phyloP scores from a whole-genome alignment of 2,888 invertebrate species.

The Endomychus coccineus region DNA sequence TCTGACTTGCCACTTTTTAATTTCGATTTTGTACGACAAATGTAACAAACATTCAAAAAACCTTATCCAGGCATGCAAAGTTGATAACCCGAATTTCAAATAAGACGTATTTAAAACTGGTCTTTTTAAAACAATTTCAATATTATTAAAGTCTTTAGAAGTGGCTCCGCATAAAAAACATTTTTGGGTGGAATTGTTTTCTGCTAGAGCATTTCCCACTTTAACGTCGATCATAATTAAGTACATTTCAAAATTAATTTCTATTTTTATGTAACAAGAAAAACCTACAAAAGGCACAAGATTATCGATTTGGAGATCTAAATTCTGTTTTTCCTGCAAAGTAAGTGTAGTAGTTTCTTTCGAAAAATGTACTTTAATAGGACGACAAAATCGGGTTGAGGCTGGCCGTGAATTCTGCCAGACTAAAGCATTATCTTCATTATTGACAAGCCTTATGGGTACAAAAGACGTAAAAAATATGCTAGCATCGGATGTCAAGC shows the following conservation, averaged over 20 bases:
- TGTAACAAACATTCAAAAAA: slow-evolving; percentile 23
- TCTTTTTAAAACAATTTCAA: slow-evolving; percentile 6
- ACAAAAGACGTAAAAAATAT: slow-evolving; percentile 25
- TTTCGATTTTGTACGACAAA: slow-evolving; percentile 31
- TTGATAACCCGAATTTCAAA: slow-evolving; percentile 20
- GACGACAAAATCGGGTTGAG: slow-evolving; percentile 22
- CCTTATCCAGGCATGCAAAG: slow-evolving; percentile 19
- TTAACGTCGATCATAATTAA: slow-evolving; percentile 25
- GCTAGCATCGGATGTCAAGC: slow-evolving; percentile 18
- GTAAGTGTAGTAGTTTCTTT: slow-evolving; percentile 20
- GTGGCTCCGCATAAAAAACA: slow-evolving; percentile 13
- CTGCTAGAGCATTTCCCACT: slow-evolving; percentile 15
- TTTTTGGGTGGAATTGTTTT: slow-evolving; percentile 4
- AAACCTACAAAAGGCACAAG: background rate
- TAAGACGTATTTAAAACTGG: slow-evolving; percentile 10
- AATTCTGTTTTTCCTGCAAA: slow-evolving; percentile 17
- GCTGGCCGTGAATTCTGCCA: slow-evolving; percentile 25
- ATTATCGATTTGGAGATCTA: slow-evolving; percentile 11
- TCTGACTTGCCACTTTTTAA: slow-evolving; percentile 25
- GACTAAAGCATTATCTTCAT: slow-evolving; percentile 6
- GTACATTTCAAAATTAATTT: slow-evolving; percentile 18
- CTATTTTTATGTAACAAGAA: background rate
- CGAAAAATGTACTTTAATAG: slow-evolving; percentile 20
- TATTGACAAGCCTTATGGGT: slow-evolving; percentile 9
- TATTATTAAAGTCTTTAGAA: slow-evolving; percentile 12